These are phyloP conservation scores for Cantharis nigra DNA, from an alignment of 2,888 invertebrate genomes.

Conservation along the genomic window DNA sequence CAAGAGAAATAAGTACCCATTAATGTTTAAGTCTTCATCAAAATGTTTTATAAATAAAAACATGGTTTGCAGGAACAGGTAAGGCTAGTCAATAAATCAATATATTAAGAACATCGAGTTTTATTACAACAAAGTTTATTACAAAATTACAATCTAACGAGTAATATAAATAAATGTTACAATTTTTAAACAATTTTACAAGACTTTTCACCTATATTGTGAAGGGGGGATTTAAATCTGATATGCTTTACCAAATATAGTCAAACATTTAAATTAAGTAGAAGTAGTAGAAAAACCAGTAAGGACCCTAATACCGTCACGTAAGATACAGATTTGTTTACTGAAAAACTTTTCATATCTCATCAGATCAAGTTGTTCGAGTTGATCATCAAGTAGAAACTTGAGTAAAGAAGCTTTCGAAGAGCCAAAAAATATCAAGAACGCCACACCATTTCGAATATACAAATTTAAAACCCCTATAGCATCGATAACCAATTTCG, in stretches of 20 bases:
- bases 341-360: not conserved
- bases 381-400: not conserved
- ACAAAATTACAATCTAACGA: conserved; percentile 16
- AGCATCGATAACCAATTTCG: not conserved
- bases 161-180: conserved; percentile 16
- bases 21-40: too few relatives aligned
- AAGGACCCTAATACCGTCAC: not conserved
- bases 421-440: not conserved
- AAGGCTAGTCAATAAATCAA: not conserved
- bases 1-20: too few relatives aligned
- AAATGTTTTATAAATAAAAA: too few relatives aligned
- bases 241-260: not conserved
- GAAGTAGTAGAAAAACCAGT: not conserved
- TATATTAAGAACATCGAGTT: conserved; percentile 8
- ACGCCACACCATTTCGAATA: not conserved
- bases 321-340: not conserved
- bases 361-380: not conserved
- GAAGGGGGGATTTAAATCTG: not conserved
- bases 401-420: not conserved
- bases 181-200: not conserved
- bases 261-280: not conserved
- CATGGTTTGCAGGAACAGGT: not conserved
- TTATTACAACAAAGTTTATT: conserved; percentile 23
- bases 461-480: not conserved
- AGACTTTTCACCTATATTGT: not conserved